Evolutionary conservation across 2,888 invertebrate genomes (phyloP).

Genomic region (Blastobasis lacticolella): DNA sequence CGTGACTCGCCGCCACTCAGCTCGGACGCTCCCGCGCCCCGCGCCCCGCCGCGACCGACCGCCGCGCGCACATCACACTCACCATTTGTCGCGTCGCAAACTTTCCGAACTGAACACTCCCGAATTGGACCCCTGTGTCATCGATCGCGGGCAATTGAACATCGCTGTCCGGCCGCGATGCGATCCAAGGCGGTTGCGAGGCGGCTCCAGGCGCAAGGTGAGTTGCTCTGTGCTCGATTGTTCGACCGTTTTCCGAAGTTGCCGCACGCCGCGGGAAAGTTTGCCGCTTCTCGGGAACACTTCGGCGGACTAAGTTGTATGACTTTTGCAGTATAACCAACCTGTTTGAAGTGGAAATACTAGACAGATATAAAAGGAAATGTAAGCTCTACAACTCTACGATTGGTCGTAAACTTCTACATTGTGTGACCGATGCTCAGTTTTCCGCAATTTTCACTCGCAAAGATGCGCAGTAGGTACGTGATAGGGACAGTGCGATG

Average conservation of each 20-base stretch:
- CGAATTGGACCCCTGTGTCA: slow-evolving; percentile 22
- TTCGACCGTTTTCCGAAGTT: too few species aligned
- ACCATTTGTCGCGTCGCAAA: slow-evolving; percentile 32
- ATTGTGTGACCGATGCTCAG: neutral
- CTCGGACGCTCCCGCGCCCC: slow-evolving; percentile 45
- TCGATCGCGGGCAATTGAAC: slow-evolving; percentile 51
- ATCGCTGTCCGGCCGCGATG: slow-evolving; percentile 69
- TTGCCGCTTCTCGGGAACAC: too few species aligned
- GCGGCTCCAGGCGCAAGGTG: slow-evolving; percentile 80
- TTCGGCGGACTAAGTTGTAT: too few species aligned
- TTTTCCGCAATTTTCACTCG: neutral
- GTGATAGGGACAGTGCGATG: slow-evolving; percentile 62
- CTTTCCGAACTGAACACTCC: slow-evolving; percentile 23
- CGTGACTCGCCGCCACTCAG: slow-evolving; percentile 57
- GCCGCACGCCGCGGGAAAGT: too few species aligned
- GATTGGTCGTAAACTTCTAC: neutral
- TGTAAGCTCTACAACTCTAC: too few species aligned
- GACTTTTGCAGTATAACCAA: too few species aligned
- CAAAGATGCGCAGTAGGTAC: slow-evolving; percentile 55
- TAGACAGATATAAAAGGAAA: too few species aligned
- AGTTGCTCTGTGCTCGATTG: slow-evolving; percentile 27
- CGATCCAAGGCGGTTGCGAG: slow-evolving; percentile 83
- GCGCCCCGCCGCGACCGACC: slow-evolving; percentile 45
- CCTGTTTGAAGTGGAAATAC: too few species aligned
- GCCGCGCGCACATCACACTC: slow-evolving; percentile 20